phyloP scores from a whole-genome alignment of 2,888 invertebrate genomes.

The Scaptomyza flava region DNA sequence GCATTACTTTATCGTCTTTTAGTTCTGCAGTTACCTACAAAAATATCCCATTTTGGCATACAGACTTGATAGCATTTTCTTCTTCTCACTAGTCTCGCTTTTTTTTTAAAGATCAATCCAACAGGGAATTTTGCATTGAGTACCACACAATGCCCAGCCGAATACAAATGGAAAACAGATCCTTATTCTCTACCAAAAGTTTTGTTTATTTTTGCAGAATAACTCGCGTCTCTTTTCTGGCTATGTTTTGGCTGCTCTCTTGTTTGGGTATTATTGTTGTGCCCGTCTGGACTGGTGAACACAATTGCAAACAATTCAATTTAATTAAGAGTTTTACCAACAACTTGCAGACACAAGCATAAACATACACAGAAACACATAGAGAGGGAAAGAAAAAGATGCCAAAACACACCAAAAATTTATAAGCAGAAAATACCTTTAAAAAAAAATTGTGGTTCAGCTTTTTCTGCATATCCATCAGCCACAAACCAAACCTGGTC shows the following conservation, averaged over 20 bases:
- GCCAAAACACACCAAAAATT: slow-evolving; percentile 19
- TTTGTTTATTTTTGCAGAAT: not conserved
- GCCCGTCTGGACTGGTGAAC: slow-evolving; percentile 49
- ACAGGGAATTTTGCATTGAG: too few relatives aligned
- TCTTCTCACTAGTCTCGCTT: too few relatives aligned
- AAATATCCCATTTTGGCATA: too few relatives aligned
- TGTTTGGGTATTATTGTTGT: slow-evolving; percentile 24
- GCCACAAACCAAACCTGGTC: slow-evolving; percentile 4
- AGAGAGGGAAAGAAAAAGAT: not conserved
- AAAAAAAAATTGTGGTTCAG: slow-evolving; percentile 5
- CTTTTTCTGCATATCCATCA: slow-evolving; percentile 10
- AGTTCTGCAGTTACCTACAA: too few relatives aligned
- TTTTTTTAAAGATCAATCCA: too few relatives aligned
- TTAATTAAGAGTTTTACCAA: slow-evolving; percentile 69
- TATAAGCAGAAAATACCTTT: slow-evolving; percentile 8
- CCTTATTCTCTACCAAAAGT: too few relatives aligned
- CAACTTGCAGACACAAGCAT: slow-evolving; percentile 20
- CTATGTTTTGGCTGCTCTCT: slow-evolving; percentile 1
- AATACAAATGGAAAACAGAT: too few relatives aligned
- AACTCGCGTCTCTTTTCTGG: slow-evolving; percentile 8
- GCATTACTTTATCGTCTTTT: too few relatives aligned
- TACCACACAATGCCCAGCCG: too few relatives aligned
- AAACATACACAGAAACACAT: slow-evolving; percentile 10
- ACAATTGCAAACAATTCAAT: slow-evolving; percentile 72
- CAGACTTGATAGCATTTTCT: too few relatives aligned